Evolutionary conservation across 2,797 vertebrate genomes (phyloP).

Genomic region (Brotula barbata): DNA sequence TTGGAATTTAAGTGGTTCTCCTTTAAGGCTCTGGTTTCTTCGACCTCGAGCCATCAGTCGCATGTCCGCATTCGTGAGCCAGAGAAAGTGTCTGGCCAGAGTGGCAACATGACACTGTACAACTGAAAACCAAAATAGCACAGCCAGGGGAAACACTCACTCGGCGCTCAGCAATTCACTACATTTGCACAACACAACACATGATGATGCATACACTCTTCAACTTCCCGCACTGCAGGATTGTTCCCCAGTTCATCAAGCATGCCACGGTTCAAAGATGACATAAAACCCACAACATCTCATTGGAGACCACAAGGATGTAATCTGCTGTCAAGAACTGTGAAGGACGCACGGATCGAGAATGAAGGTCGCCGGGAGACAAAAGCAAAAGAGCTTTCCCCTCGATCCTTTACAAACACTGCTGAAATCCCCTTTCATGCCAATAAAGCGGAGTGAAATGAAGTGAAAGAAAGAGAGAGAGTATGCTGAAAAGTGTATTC

Average conservation of each 20-base stretch:
- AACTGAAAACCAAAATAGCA: constrained; percentile 61
- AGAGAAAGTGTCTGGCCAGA: constrained; percentile 40
- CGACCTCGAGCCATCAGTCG: constrained; percentile 39
- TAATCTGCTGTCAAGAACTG: constrained; percentile 9
- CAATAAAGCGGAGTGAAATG: constrained; percentile 16
- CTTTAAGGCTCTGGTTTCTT: constrained; percentile 48
- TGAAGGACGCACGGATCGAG: constrained; percentile 33
- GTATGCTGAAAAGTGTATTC: constrained; percentile 19
- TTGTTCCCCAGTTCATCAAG: background rate
- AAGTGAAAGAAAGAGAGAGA: constrained; percentile 28
- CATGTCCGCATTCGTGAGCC: constrained; percentile 51
- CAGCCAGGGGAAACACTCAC: constrained; percentile 38
- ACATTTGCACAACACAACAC: constrained; percentile 24
- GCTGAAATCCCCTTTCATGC: constrained; percentile 9
- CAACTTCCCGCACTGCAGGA: background rate
- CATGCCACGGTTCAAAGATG: no score
- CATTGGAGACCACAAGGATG: background rate
- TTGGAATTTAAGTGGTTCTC: constrained; percentile 33
- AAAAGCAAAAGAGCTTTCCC: constrained; percentile 9
- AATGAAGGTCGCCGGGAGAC: constrained; percentile 31
- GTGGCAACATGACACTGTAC: constrained; percentile 61
- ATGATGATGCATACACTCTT: background rate
- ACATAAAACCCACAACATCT: background rate
- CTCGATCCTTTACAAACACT: background rate
- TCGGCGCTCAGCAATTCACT: constrained; percentile 36